These are phyloP conservation scores for Ditylenchus dipsaci DNA, from an alignment of 1,140 invertebrate genomes.

Conservation along the genomic window DNA sequence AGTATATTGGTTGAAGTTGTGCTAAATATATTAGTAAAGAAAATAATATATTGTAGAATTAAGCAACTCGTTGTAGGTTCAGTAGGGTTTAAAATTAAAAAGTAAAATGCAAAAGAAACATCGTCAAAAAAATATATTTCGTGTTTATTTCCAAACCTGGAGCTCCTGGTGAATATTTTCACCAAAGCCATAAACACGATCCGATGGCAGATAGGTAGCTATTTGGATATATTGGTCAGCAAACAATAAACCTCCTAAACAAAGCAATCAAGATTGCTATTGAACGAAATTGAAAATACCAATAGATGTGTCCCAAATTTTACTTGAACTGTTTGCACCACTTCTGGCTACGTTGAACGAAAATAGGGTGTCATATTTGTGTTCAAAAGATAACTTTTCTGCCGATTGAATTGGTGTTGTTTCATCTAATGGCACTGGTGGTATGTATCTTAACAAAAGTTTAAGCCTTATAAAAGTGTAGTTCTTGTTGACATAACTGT, in stretches of 20 bases:
- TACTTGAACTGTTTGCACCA: conserved; percentile 17
- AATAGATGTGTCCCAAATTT: conserved; percentile 69
- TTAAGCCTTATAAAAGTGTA: no score
- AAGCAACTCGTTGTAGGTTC: no score
- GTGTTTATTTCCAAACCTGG: conserved; percentile 37
- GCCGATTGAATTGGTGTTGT: conserved; percentile 2
- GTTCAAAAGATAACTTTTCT: conserved; percentile 16
- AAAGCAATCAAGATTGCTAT: no score
- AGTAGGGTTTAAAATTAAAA: no score
- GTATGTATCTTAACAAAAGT: conserved; percentile 10
- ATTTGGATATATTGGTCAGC: conserved; percentile 80
- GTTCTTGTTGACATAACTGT: no score
- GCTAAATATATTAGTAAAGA: no score
- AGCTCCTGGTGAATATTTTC: conserved; percentile 65
- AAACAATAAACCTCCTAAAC: conserved; percentile 63
- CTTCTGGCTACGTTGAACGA: conserved; percentile 30
- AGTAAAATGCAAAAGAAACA: no score
- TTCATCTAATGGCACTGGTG: conserved; percentile 15
- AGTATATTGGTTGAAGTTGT: conserved; percentile 56
- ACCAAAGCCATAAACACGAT: conserved; percentile 77
- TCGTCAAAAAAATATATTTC: conserved; percentile 20
- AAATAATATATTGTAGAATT: no score
- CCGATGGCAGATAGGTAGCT: conserved; percentile 69
- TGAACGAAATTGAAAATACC: conserved; percentile 61
- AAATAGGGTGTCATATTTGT: conserved; percentile 16